These are phyloP conservation scores for Pelodiscus sinensis DNA, from an alignment of 2,113 vertebrate species.

Conservation along the genomic window DNA sequence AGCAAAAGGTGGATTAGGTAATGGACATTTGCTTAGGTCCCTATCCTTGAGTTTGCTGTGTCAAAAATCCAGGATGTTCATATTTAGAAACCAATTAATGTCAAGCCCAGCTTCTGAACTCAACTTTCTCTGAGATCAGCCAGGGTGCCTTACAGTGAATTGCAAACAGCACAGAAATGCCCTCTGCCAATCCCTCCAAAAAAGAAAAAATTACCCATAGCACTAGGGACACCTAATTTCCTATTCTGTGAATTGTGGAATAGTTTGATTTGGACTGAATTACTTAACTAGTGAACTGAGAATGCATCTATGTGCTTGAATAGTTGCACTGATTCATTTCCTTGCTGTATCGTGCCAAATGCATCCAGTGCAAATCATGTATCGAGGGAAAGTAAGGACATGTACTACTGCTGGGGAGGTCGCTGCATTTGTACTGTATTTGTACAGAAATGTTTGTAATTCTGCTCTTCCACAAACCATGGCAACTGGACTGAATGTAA, in stretches of 20 bases:
- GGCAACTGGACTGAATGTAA: conserved; percentile 63
- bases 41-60: conserved; percentile 22
- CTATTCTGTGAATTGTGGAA: conserved; percentile 63
- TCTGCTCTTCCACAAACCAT: conserved; percentile 57
- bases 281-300: conserved; percentile 50
- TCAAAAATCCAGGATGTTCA: conserved; percentile 40
- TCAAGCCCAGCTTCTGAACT: conserved; percentile 56
- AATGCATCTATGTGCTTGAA: conserved; percentile 60
- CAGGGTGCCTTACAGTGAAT: conserved; percentile 49
- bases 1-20: conserved; percentile 42
- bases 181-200: not conserved
- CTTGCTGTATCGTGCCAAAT: conserved; percentile 25
- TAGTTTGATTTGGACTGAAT: conserved; percentile 61
- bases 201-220: conserved; percentile 36
- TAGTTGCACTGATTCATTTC: conserved; percentile 28
- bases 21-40: conserved; percentile 46
- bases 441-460: conserved; percentile 58
- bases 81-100: conserved; percentile 60
- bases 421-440: conserved; percentile 21
- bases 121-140: conserved; percentile 63
- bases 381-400: conserved; percentile 63
- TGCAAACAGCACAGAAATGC: conserved; percentile 57
- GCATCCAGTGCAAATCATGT: not conserved
- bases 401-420: conserved; percentile 35
- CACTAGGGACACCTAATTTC: conserved; percentile 52